Conservation (phyloP, 53 echinoderm and acorn worm species). For the Luidia sarsii region DNA sequence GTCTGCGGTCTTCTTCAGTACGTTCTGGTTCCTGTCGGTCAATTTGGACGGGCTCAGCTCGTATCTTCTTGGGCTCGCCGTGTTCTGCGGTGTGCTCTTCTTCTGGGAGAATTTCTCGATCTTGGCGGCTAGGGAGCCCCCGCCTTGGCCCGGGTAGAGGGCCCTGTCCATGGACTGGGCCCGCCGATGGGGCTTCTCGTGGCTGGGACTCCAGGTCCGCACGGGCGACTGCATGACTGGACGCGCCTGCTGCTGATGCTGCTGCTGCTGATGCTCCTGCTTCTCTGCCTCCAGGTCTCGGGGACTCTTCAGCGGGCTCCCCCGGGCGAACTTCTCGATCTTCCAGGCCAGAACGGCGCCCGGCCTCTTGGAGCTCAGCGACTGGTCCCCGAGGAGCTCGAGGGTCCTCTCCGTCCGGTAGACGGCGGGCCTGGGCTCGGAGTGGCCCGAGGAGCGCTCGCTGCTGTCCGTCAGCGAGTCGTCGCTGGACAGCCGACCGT, state of each 20-base stretch:
- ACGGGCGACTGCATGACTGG: conserved; percentile 9
- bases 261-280: too few relatives aligned
- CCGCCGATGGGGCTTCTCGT: conserved; percentile 1
- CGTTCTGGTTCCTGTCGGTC: conserved; percentile 1
- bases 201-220: conserved; percentile 7
- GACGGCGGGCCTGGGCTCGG: neutral
- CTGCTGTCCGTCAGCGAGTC: conserved; percentile 29
- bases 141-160: conserved; percentile 37
- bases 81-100: neutral
- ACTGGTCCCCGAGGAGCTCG: conserved; percentile 19
- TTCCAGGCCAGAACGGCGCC: conserved; percentile 45
- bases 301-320: conserved; percentile 44
- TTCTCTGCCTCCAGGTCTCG: neutral
- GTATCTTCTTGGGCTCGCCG: neutral
- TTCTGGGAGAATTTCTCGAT: conserved; percentile 29
- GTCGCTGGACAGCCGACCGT: conserved; percentile 43
- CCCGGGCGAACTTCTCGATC: conserved; percentile 45
- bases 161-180: conserved; percentile 40
- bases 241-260: too few relatives aligned
- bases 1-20: neutral
- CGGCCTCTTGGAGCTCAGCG: conserved; percentile 16
- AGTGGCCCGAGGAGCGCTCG: conserved; percentile 14
- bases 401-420: conserved; percentile 51
- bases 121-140: conserved; percentile 19
- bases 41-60: neutral